Percentiles rank a stretch among this genome's conserved stretches.
phyloP scores from a whole-genome alignment of 1,140 invertebrate species.

The Coenobita brevimanus region DNA sequence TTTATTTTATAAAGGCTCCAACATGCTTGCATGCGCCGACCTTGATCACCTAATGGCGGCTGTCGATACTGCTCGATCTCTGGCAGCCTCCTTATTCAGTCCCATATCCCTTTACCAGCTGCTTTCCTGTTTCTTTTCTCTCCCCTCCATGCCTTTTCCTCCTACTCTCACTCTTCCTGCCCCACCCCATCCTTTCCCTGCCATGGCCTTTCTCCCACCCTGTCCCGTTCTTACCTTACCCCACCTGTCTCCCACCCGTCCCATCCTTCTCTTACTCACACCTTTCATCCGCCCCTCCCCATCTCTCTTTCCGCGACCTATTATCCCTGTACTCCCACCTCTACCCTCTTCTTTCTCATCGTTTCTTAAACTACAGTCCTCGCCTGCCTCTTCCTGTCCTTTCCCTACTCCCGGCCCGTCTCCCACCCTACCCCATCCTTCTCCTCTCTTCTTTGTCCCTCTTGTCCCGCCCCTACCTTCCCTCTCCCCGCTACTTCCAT shows the following conservation, averaged over 20 bases:
- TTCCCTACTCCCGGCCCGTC: neutral
- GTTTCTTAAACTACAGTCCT: neutral
- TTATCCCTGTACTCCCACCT: neutral
- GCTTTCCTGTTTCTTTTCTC: neutral
- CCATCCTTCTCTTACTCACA: neutral
- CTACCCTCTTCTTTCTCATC: neutral
- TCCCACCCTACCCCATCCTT: neutral
- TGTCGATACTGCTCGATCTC: no score
- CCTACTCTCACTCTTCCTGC: neutral
- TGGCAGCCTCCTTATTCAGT: neutral
- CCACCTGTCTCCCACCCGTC: neutral
- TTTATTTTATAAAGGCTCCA: no score
- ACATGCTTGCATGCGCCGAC: no score
- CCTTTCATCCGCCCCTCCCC: neutral
- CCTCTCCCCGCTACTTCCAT: neutral
- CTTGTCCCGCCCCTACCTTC: neutral
- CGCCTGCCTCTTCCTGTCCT: neutral
- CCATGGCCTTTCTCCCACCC: neutral
- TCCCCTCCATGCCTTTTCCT: neutral
- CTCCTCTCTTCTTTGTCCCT: neutral
- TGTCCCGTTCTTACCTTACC: neutral
- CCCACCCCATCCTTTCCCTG: neutral
- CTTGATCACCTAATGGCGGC: no score
- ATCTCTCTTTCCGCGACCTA: no score
- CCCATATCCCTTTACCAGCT: neutral